Evolutionary conservation across 37 sponge, comb jelly and placozoan species (phyloP), one percentile per base, ranked within the genome.

Genomic region (Amphimedon queenslandica): DNA sequence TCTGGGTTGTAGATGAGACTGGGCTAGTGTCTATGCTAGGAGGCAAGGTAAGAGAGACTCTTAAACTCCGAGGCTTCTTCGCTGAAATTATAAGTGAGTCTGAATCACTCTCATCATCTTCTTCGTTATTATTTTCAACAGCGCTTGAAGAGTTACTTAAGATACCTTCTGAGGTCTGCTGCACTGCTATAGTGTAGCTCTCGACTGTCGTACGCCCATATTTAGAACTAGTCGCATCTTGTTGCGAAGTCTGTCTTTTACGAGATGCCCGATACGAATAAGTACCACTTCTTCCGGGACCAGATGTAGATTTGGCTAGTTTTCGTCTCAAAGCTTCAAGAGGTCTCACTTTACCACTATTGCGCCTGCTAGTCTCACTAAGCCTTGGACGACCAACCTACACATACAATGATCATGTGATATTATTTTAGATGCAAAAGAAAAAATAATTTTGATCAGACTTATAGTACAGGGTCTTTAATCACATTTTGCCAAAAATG

Each of bases 11-110:
- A n/a, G 72, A 55, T 13, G 80, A 35, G 30, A 39, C 72, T 36
- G 81, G 64, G 28, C 61, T 60, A n/a, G 61, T 25, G 5, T 60
- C 61, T n/a, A 60, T 6, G 28, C 61, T 60, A 25, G 69, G 64
- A 37, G 76, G 83, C 36, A 82, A 1, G 30, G 64, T 82, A 1
- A 82, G 57, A n/a, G 83, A 82, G 32, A 82, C 77, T 16, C 77
- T 69, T 18, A 82, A 56, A n/a, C 43, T 51, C 28, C 82, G 39
- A 3, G 76, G 76, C 47, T 53, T 68, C 25, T 4, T 57, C 29
- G 55, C 70, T 55, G 58, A 58, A 3, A 21, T 21, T 2, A 24
- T 27, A 40, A 21, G 30, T 40, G 8, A 8, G 10, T 29, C 55
- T 43, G 25, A 30, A 42, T 13, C 37, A 40, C 47, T 21, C 47